Evolutionary conservation across 2,113 vertebrate genomes (phyloP), one percentile per base, ranked within the genome.

Genomic region (Mus pahari): DNA sequence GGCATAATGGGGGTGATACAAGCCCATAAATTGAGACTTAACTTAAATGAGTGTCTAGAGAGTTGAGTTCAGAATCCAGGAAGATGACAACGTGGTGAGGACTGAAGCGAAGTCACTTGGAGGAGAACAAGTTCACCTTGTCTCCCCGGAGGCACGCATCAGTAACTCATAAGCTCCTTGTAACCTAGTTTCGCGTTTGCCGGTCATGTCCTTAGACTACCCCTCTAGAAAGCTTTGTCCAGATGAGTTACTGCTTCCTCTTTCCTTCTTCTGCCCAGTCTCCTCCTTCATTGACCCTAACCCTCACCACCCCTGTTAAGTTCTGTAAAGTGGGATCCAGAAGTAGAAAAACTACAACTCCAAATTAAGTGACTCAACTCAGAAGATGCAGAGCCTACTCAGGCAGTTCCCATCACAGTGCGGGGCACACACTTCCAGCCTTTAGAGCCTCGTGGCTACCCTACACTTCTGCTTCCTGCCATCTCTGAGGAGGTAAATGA

Each of bases 31-130:
- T 0, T 88, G 36, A 71, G 45, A 88, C 66, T 20, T 93, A 66
- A 48, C 42, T 33, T 31, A 66, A 20, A 48, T 62, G 10, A 94
- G 36, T 64, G 22, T 86, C 62, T 39, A 78, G n/a, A 66, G 55
- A 82, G 79, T 82, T 55, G 74, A 60, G 8, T 83, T 91, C 24
- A 71, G n/a, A 94, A 91, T 77, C n/a, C 53, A 82, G 36, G 66
- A 96, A 96, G 39, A 77, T 28, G 62, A 10, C 24, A n/a, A 94
- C 60, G 13, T 87, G 28, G 42, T 79, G 6, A 79, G 75, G 64
- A 39, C 17, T 42, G 64, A 91, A 66, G 48, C 22, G 17, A 92
- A 1, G 45, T 77, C 12, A 82, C 22, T 62, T 82, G 28, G 70
- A 48, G 62, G 55, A 13, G 7, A 24, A 39, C 24, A 84, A 68